Percentiles rank a stretch among this genome's conserved stretches.
Evolutionary conservation across 2,888 invertebrate genomes (phyloP).

Genomic region (Ditula angustiorana): DNA sequence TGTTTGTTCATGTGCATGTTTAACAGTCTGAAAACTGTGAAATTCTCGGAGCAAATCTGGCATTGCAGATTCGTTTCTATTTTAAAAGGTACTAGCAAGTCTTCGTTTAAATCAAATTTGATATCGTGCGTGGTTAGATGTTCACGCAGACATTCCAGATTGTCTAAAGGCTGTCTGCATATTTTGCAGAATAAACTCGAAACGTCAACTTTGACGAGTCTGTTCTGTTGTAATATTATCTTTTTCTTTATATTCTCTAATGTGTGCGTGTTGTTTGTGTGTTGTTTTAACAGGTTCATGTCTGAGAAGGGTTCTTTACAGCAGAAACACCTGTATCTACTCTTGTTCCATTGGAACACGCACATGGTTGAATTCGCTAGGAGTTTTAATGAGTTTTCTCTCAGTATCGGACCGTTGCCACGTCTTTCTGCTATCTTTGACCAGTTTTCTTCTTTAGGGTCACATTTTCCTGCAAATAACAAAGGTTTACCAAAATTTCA

Average conservation of each 20-base stretch:
- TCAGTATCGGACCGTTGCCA: slow-evolving; percentile 60
- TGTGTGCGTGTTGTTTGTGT: slow-evolving; percentile 57
- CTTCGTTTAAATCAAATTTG: slow-evolving; percentile 54
- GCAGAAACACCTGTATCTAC: slow-evolving; percentile 71
- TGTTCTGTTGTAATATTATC: slow-evolving; percentile 70
- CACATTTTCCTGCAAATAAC: slow-evolving; percentile 3
- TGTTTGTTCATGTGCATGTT: slow-evolving; percentile 78
- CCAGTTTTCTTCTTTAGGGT: slow-evolving; percentile 49
- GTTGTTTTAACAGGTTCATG: slow-evolving; percentile 58
- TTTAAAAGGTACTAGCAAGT: slow-evolving; percentile 71
- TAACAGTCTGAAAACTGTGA: slow-evolving; percentile 61
- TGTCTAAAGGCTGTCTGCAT: slow-evolving; percentile 52
- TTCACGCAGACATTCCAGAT: slow-evolving; percentile 51
- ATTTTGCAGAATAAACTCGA: slow-evolving; percentile 64
- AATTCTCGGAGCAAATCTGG: slow-evolving; percentile 66
- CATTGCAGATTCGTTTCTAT: slow-evolving; percentile 61
- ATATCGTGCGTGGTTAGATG: slow-evolving; percentile 63
- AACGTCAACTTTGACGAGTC: slow-evolving; percentile 72
- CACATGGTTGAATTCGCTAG: slow-evolving; percentile 68
- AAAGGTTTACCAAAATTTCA: background rate
- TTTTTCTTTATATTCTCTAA: slow-evolving; percentile 65
- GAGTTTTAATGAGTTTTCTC: slow-evolving; percentile 82
- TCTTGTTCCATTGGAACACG: slow-evolving; percentile 76
- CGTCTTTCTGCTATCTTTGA: slow-evolving; percentile 60
- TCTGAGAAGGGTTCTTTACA: slow-evolving; percentile 72